phyloP scores from a whole-genome alignment of 2,797 vertebrate species.

The Coracias cyanogaster region DNA sequence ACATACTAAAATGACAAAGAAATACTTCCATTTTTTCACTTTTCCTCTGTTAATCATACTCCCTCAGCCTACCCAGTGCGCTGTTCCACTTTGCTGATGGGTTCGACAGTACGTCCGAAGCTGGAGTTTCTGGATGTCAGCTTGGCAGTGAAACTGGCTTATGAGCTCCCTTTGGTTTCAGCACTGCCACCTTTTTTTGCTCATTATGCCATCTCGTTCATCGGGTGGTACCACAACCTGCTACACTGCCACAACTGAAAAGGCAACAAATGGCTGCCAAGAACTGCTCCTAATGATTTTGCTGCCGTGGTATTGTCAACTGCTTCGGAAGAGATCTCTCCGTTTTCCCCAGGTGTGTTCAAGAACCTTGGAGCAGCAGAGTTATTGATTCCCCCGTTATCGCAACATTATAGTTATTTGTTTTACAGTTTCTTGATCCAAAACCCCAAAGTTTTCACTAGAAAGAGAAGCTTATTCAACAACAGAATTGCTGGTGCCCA shows the following conservation, averaged over 20 bases:
- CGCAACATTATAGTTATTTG: no score
- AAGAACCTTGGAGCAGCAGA: not conserved
- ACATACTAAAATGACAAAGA: not conserved
- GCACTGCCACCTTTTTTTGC: not conserved
- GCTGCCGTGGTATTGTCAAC: not conserved
- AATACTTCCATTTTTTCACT: not conserved
- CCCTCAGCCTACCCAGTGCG: not conserved
- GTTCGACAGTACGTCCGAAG: not conserved
- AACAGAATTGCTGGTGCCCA: not conserved
- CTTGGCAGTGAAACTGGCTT: not conserved
- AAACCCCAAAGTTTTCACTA: not conserved
- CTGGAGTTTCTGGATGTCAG: not conserved
- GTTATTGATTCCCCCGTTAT: no score
- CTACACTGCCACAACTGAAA: not conserved
- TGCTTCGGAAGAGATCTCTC: not conserved
- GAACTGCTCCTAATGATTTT: not conserved
- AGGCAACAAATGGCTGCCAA: not conserved
- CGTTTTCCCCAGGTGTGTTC: not conserved
- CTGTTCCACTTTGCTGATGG: rapidly evolving
- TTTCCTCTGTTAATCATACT: not conserved
- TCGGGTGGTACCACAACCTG: not conserved
- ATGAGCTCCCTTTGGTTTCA: not conserved
- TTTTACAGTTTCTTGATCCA: not conserved
- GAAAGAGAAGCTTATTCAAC: not conserved
- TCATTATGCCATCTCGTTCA: not conserved